phyloP scores from a whole-genome alignment of 2,888 invertebrate genomes.

The Lasioglossum lativentre region DNA sequence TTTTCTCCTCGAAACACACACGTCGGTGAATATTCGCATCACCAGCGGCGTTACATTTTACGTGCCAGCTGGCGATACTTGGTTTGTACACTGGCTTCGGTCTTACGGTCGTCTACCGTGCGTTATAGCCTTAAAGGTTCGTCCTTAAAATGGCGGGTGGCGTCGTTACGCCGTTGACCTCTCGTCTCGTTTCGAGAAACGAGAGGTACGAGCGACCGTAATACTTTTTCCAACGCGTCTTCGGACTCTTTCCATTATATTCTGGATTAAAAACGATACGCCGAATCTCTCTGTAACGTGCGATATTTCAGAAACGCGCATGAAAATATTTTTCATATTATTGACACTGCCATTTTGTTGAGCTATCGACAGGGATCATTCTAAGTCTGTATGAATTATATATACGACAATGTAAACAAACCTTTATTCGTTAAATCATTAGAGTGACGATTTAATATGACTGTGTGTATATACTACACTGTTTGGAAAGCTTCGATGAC shows the following conservation, averaged over 20 bases:
- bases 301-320: not conserved
- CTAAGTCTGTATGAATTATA: not conserved
- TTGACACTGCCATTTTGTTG: too few species aligned
- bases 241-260: not conserved
- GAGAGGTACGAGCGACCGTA: not conserved
- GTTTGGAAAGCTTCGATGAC: not conserved
- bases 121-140: slow-evolving; percentile 65
- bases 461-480: not conserved
- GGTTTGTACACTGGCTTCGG: slow-evolving; percentile 45
- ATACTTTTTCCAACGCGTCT: slow-evolving; percentile 29
- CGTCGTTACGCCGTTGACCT: slow-evolving; percentile 62
- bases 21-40: slow-evolving; percentile 58
- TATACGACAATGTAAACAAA: not conserved
- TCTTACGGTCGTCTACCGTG: slow-evolving; percentile 60
- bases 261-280: not conserved
- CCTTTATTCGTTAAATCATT: not conserved
- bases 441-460: not conserved
- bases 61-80: slow-evolving; percentile 71
- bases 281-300: not conserved
- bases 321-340: not conserved
- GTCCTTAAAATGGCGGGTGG: slow-evolving; percentile 72
- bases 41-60: slow-evolving; percentile 67
- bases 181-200: slow-evolving; percentile 44
- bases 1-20: slow-evolving; percentile 56
- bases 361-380: not conserved